Evolutionary conservation across 2,888 invertebrate species (phyloP).

Genomic region (Phrixothrix hirtus): DNA sequence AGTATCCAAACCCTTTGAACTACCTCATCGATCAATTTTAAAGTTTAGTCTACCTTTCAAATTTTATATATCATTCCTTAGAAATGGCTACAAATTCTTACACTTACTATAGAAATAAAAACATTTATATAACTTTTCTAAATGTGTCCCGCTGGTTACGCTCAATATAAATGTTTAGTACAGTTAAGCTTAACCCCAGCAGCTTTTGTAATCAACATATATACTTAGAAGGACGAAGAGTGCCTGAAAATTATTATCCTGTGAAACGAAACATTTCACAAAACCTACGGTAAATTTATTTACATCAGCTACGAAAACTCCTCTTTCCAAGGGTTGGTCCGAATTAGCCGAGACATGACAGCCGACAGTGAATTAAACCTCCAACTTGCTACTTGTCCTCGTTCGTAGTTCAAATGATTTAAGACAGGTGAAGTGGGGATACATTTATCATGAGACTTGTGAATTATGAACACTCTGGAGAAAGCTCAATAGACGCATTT

Average conservation of each 20-base stretch:
- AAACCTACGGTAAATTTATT: slow-evolving; percentile 42
- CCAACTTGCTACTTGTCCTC: slow-evolving; percentile 41
- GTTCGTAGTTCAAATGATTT: slow-evolving; percentile 41
- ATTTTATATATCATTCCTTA: too few species aligned
- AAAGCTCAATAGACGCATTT: slow-evolving; percentile 50
- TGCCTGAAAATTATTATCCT: slow-evolving; percentile 38
- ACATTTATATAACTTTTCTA: too few species aligned
- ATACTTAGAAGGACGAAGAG: slow-evolving; percentile 33
- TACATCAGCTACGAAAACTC: slow-evolving; percentile 39
- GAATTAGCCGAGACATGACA: slow-evolving; percentile 45
- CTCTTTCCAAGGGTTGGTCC: slow-evolving; percentile 32
- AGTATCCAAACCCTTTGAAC: slow-evolving; percentile 39
- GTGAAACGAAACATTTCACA: slow-evolving; percentile 27
- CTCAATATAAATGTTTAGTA: too few species aligned
- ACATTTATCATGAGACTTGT: slow-evolving; percentile 49
- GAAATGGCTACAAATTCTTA: too few species aligned
- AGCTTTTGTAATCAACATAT: too few species aligned
- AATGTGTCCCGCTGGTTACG: too few species aligned
- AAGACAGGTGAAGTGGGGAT: slow-evolving; percentile 48
- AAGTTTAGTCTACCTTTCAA: too few species aligned
- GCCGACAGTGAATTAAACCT: slow-evolving; percentile 44
- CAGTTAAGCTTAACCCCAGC: too few species aligned
- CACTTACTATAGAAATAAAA: too few species aligned
- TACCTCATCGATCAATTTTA: slow-evolving; percentile 39
- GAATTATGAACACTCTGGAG: slow-evolving; percentile 49